phyloP scores from a whole-genome alignment of 1,140 invertebrate genomes.

The Ganaspis sp. region DNA sequence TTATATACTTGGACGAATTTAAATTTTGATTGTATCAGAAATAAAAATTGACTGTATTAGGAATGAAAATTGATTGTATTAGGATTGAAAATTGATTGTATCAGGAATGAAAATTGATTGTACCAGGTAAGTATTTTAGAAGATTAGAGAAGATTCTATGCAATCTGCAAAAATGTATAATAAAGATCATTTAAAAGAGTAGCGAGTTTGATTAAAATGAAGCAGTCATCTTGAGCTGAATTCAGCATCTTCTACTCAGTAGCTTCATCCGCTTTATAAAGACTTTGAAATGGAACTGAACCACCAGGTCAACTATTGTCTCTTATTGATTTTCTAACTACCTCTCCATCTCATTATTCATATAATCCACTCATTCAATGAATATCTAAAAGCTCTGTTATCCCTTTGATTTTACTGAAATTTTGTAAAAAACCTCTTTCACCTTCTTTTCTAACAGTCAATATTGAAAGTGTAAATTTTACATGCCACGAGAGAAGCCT shows the following conservation, averaged over 20 bases:
- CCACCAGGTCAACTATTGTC: constrained; percentile 53
- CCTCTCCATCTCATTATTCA: constrained; percentile 52
- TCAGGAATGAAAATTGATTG: too few relatives aligned
- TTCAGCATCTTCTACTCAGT: constrained; percentile 27
- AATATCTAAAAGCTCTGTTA: constrained; percentile 34
- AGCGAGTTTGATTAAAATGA: neutral
- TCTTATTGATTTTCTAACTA: constrained; percentile 54
- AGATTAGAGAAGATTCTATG: too few relatives aligned
- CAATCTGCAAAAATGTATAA: too few relatives aligned
- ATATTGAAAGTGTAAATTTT: neutral
- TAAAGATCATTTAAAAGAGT: constrained; percentile 12
- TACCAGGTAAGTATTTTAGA: too few relatives aligned
- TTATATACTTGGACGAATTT: too few relatives aligned
- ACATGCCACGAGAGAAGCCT: too few relatives aligned
- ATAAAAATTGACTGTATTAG: too few relatives aligned
- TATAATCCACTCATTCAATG: constrained; percentile 40
- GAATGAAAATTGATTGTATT: too few relatives aligned
- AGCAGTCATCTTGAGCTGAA: neutral
- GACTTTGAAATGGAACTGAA: constrained; percentile 44
- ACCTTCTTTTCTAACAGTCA: neutral
- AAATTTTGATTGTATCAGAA: too few relatives aligned
- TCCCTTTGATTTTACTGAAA: neutral
- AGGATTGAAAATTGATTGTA: too few relatives aligned
- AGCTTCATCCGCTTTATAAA: constrained; percentile 45
- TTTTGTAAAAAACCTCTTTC: neutral